phyloP scores from a whole-genome alignment of 2,113 vertebrate genomes.

The Alaudala cheleensis region DNA sequence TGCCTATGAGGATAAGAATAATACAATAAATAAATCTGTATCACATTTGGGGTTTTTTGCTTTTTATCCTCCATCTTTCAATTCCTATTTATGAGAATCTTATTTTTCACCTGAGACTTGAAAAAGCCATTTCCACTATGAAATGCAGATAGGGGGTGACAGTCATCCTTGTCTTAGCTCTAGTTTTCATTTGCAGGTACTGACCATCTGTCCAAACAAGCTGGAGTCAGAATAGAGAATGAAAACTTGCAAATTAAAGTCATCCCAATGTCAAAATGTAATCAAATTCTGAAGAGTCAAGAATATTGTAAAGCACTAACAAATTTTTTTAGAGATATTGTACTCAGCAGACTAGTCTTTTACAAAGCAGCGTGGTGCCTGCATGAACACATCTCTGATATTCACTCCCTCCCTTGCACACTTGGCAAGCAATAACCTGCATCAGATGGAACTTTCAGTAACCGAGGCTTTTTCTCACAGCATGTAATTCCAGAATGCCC shows the following conservation, averaged over 20 bases:
- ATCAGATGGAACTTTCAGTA: neutral
- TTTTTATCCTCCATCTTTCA: neutral
- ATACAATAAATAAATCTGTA: neutral
- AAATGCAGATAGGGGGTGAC: neutral
- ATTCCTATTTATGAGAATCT: neutral
- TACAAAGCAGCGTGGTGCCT: neutral
- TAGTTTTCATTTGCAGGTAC: neutral
- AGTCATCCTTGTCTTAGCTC: neutral
- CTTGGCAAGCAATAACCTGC: neutral
- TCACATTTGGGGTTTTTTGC: neutral
- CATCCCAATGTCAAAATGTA: neutral
- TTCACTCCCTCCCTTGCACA: neutral
- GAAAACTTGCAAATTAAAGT: constrained; percentile 7
- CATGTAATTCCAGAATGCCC: neutral
- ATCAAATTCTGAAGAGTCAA: neutral
- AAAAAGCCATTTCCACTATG: neutral
- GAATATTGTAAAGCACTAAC: neutral
- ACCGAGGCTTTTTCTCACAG: rapidly evolving
- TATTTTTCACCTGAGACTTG: neutral
- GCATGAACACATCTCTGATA: neutral
- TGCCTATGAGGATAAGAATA: neutral
- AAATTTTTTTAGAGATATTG: neutral
- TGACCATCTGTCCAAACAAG: neutral
- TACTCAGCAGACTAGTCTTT: neutral
- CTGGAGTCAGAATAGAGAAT: neutral